These are phyloP conservation scores for Silurus glanis DNA, from an alignment of 2,113 vertebrate genomes.

Conservation along the genomic window DNA sequence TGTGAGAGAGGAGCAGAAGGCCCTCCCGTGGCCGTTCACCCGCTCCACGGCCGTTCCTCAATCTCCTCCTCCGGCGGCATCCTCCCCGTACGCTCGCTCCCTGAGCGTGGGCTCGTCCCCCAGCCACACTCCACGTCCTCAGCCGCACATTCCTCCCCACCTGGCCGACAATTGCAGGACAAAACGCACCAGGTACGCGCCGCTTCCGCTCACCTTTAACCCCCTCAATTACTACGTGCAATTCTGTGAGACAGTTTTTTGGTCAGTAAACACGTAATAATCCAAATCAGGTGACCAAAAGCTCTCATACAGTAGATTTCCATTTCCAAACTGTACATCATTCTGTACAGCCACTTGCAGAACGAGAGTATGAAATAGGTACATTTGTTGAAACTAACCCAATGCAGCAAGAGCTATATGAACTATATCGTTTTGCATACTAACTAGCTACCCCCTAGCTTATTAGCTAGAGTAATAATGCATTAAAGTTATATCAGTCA, in stretches of 20 bases:
- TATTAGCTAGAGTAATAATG: not conserved
- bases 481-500: not conserved
- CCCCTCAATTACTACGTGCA: not conserved
- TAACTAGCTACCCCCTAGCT: not conserved
- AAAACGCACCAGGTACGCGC: conserved; percentile 67
- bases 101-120: conserved; percentile 68
- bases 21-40: conserved; percentile 82
- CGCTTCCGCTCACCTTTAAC: not conserved
- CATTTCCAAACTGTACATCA: not conserved
- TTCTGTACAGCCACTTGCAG: not conserved
- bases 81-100: conserved; percentile 67
- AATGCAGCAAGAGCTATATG: not conserved
- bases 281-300: not conserved
- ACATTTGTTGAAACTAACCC: not conserved
- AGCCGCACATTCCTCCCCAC: conserved; percentile 49
- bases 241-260: conserved; percentile 25
- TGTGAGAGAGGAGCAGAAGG: conserved; percentile 77
- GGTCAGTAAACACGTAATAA: conserved; percentile 29
- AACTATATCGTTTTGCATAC: not conserved
- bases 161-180: conserved; percentile 63
- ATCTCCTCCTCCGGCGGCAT: conserved; percentile 68
- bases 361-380: not conserved
- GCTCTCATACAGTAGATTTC: not conserved
- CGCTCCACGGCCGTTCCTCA: conserved; percentile 61
- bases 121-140: conserved; percentile 56